Conservation (phyloP, 2,797 vertebrate genomes). For the Spinus pinus region DNA sequence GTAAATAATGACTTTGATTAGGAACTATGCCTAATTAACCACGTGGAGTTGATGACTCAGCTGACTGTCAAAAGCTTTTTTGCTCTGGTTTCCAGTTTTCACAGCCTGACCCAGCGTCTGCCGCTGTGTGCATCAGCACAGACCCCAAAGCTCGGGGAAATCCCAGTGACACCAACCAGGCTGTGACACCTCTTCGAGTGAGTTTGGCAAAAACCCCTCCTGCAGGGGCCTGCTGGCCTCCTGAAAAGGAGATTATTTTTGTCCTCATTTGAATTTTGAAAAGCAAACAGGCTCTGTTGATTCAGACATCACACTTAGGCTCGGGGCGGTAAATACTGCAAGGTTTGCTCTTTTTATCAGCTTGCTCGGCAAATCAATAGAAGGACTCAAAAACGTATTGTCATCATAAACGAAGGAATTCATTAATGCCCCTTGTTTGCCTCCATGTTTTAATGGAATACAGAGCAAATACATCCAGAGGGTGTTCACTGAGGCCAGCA, state of each 20-base stretch:
- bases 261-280: constrained; percentile 34
- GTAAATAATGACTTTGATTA: constrained; percentile 74
- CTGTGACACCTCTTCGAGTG: not conserved
- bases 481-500: not conserved
- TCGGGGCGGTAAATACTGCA: constrained; percentile 62
- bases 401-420: constrained; percentile 61
- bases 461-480: constrained; percentile 34
- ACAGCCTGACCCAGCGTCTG: not conserved
- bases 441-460: constrained; percentile 37
- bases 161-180: not conserved
- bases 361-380: constrained; percentile 64
- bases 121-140: not conserved
- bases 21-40: constrained; percentile 67
- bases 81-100: not conserved
- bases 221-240: not conserved
- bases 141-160: not conserved
- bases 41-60: constrained; percentile 56
- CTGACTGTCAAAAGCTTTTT: constrained; percentile 41
- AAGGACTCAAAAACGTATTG: constrained; percentile 29
- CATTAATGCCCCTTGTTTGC: constrained; percentile 58
- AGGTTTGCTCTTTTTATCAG: constrained; percentile 57
- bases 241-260: not conserved
- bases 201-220: not conserved
- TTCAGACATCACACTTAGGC: constrained; percentile 21
- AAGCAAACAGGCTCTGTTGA: constrained; percentile 34